phyloP scores from a whole-genome alignment of 2,888 invertebrate species.

The Parthenolecanium corni region DNA sequence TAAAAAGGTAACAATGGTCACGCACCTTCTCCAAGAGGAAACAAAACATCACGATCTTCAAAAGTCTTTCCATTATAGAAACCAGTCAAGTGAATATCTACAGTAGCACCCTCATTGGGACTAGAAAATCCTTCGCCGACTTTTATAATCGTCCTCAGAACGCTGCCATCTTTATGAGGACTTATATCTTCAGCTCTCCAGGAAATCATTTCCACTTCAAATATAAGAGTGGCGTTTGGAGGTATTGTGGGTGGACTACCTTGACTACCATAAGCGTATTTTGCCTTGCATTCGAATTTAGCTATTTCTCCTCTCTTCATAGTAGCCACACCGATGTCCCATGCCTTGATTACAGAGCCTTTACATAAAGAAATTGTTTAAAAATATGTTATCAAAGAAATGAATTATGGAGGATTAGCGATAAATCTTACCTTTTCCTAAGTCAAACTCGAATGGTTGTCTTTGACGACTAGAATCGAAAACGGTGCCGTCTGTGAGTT shows the following conservation, averaged over 20 bases:
- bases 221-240: slow-evolving; percentile 71
- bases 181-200: slow-evolving; percentile 86
- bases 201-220: slow-evolving; percentile 76
- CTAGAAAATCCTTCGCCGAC: slow-evolving; percentile 57
- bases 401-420: too few relatives aligned
- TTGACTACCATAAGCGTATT: slow-evolving; percentile 77
- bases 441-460: slow-evolving; percentile 70
- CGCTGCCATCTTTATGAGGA: slow-evolving; percentile 68
- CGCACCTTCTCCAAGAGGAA: slow-evolving; percentile 72
- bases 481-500: slow-evolving; percentile 70
- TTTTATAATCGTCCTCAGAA: slow-evolving; percentile 58
- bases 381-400: slow-evolving; percentile 15
- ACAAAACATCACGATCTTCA: slow-evolving; percentile 71
- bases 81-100: slow-evolving; percentile 65
- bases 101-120: slow-evolving; percentile 72
- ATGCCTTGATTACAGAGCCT: slow-evolving; percentile 69
- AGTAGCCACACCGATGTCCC: slow-evolving; percentile 85
- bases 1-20: background rate
- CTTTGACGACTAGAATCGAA: slow-evolving; percentile 87
- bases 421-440: slow-evolving; percentile 60
- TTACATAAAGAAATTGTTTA: background rate
- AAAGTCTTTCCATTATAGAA: slow-evolving; percentile 54
- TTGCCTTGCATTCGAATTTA: slow-evolving; percentile 67
- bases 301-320: slow-evolving; percentile 87
- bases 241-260: slow-evolving; percentile 85